These are phyloP conservation scores for Tanypteryx hageni DNA, from an alignment of 2,888 invertebrate genomes.

Conservation along the genomic window DNA sequence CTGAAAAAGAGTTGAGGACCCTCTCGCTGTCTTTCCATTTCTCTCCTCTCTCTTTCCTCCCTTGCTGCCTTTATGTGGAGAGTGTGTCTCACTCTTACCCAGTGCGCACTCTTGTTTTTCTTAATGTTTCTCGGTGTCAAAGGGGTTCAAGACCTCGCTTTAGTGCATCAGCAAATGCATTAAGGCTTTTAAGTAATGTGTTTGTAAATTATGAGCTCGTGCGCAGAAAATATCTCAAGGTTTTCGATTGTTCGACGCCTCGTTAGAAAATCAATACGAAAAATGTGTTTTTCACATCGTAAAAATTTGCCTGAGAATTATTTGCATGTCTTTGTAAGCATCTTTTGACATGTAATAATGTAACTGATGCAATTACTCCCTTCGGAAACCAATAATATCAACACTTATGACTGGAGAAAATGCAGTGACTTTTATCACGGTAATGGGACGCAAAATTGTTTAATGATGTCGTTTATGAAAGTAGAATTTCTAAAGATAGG, in stretches of 20 bases:
- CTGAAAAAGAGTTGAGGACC: conserved; percentile 18
- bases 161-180: conserved; percentile 37
- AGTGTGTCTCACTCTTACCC: conserved; percentile 16
- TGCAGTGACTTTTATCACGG: too few relatives aligned
- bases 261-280: too few relatives aligned
- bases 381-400: too few relatives aligned
- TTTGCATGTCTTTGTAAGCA: too few relatives aligned
- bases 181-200: conserved; percentile 25
- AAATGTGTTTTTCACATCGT: too few relatives aligned
- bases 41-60: background rate
- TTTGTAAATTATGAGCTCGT: background rate
- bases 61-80: background rate
- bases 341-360: too few relatives aligned
- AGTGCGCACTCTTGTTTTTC: background rate
- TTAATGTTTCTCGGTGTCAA: conserved; percentile 2
- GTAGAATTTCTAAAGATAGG: too few relatives aligned
- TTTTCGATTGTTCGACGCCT: background rate
- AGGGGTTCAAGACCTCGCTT: conserved; percentile 43
- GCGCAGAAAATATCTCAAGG: background rate
- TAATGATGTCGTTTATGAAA: too few relatives aligned
- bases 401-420: too few relatives aligned
- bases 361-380: too few relatives aligned
- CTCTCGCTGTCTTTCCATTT: conserved; percentile 8
- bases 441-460: too few relatives aligned
- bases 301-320: too few relatives aligned